These are phyloP conservation scores for Adelognathus sp. DNA, from an alignment of 2,888 invertebrate species.

Conservation along the genomic window DNA sequence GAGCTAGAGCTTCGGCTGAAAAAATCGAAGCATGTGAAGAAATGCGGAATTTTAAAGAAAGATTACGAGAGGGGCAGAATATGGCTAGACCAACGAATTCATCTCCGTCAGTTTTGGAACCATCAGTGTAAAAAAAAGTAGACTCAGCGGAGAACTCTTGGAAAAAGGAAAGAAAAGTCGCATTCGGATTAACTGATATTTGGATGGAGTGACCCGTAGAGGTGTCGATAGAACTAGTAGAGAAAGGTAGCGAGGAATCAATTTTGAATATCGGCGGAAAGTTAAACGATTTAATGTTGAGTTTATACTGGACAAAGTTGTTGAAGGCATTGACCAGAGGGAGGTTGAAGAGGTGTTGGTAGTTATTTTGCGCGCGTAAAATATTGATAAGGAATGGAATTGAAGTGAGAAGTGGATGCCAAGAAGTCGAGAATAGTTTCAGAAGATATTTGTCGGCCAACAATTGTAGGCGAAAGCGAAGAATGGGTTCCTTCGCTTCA, in stretches of 20 bases:
- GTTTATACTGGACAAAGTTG: neutral
- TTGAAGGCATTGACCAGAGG: neutral
- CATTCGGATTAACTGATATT: neutral
- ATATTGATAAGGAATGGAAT: neutral
- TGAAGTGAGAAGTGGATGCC: neutral
- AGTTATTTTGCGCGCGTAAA: neutral
- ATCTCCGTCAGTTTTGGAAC: constrained; percentile 15
- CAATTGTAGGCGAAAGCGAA: neutral
- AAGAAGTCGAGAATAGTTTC: neutral
- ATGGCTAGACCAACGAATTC: constrained; percentile 20
- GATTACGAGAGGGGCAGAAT: neutral
- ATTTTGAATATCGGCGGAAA: neutral
- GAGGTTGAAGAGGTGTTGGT: neutral
- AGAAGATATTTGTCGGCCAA: neutral
- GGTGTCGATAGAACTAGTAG: neutral
- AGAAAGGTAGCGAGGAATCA: neutral
- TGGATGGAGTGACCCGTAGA: neutral
- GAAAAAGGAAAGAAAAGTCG: neutral
- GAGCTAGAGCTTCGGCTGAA: constrained; percentile 2
- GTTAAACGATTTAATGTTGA: neutral
- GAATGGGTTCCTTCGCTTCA: neutral
- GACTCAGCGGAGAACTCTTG: neutral
- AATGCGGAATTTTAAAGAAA: neutral
- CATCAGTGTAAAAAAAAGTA: constrained; percentile 49
- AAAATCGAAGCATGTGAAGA: constrained; percentile 13